A percentile compares a stretch with the other conserved stretches of the same genome.
phyloP scores from a whole-genome alignment of 2,888 invertebrate species.

The Fissipunctia ypsillon region DNA sequence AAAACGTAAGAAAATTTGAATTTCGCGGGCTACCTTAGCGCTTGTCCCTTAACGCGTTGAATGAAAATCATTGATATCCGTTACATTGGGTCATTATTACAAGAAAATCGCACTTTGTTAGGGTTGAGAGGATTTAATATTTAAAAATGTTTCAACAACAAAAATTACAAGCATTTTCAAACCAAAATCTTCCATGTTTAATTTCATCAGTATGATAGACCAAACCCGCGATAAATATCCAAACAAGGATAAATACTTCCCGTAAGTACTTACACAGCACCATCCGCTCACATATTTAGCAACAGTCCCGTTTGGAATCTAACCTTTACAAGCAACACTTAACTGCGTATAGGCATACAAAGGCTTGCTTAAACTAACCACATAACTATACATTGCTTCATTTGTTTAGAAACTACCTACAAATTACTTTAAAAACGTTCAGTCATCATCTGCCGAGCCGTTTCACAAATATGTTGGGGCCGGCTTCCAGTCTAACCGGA shows the following conservation, averaged over 20 bases:
- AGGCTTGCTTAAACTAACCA: slow-evolving; percentile 3
- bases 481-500: too few relatives aligned
- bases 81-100: neutral
- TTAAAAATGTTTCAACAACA: neutral
- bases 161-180: neutral
- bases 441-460: too few relatives aligned
- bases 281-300: slow-evolving; percentile 56
- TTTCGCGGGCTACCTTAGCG: too few relatives aligned
- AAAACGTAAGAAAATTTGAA: too few relatives aligned
- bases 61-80: neutral
- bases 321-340: slow-evolving; percentile 45
- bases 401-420: neutral
- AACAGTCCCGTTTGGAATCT: slow-evolving; percentile 50
- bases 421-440: too few relatives aligned
- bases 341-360: slow-evolving; percentile 21
- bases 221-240: slow-evolving; percentile 14
- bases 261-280: slow-evolving; percentile 24
- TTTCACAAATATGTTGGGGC: too few relatives aligned
- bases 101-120: neutral
- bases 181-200: neutral
- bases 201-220: slow-evolving; percentile 9
- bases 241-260: slow-evolving; percentile 46
- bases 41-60: too few relatives aligned
- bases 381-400: slow-evolving; percentile 3
- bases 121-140: neutral